Percentiles rank a stretch among this genome's conserved stretches.
Evolutionary conservation across 1,140 invertebrate species (phyloP).

Genomic region (Drosophila equinoxialis): DNA sequence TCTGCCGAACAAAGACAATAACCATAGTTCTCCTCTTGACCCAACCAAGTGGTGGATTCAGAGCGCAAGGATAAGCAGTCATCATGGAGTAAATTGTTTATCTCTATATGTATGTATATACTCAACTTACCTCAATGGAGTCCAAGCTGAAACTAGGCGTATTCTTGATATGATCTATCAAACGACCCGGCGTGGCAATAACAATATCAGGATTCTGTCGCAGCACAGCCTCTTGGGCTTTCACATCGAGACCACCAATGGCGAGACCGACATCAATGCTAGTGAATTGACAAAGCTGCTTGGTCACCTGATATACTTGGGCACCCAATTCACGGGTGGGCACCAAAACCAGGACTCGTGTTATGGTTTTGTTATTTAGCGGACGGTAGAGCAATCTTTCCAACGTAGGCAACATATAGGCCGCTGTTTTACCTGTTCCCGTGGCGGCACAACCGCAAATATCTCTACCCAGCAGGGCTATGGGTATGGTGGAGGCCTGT

Average conservation of each 20-base stretch:
- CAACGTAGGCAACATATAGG: constrained; percentile 98
- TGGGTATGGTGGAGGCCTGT: constrained; percentile 96
- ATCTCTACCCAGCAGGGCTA: constrained; percentile 90
- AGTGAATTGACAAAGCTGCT: constrained; percentile 95
- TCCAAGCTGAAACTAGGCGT: constrained; percentile 95
- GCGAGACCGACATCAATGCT: constrained; percentile 91
- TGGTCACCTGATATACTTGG: constrained; percentile 95
- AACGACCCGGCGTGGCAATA: constrained; percentile 98
- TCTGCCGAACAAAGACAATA: constrained; percentile 54
- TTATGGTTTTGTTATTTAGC: constrained; percentile 86
- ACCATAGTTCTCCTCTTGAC: constrained; percentile 56
- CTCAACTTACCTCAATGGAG: constrained; percentile 92
- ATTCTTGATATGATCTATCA: constrained; percentile 90
- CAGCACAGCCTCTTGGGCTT: constrained; percentile 94
- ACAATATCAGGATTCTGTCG: constrained; percentile 97
- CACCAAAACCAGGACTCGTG: constrained; percentile 95
- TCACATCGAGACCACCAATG: constrained; percentile 96
- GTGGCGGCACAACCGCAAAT: constrained; percentile 88
- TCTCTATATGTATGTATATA: too few species aligned
- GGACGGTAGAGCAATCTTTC: constrained; percentile 95
- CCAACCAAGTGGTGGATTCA: constrained; percentile 38
- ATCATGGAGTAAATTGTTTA: constrained; percentile 48
- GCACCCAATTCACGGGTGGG: constrained; percentile 98
- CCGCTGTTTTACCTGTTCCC: constrained; percentile 99
- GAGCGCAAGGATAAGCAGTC: constrained; percentile 81